phyloP scores from a whole-genome alignment of 2,888 invertebrate genomes.

The Drosophila atripex region DNA sequence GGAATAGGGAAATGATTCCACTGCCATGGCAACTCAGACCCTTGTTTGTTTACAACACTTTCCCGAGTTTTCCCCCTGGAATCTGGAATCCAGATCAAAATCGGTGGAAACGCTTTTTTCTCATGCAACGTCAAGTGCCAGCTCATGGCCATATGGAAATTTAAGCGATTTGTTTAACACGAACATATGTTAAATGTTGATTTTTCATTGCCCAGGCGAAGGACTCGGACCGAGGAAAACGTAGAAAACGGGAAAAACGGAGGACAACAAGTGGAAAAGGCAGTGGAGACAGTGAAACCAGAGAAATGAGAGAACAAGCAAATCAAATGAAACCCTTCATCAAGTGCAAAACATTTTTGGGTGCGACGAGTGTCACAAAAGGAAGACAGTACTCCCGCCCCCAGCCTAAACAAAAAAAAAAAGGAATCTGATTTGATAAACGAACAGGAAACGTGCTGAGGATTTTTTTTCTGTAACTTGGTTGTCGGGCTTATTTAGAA shows the following conservation, averaged over 20 bases:
- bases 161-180: slow-evolving; percentile 58
- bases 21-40: not conserved
- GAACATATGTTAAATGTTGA: slow-evolving; percentile 71
- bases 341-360: slow-evolving; percentile 64
- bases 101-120: not conserved
- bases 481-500: slow-evolving; percentile 9
- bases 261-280: slow-evolving; percentile 48
- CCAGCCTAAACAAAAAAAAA: slow-evolving; percentile 12
- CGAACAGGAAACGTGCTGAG: slow-evolving; percentile 32
- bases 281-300: slow-evolving; percentile 62
- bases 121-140: slow-evolving; percentile 13
- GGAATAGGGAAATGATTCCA: not conserved
- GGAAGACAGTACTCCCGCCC: slow-evolving; percentile 13
- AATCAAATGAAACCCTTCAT: slow-evolving; percentile 78
- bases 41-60: slow-evolving; percentile 3
- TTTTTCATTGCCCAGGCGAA: slow-evolving; percentile 58
- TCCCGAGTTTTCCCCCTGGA: not conserved
- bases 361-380: slow-evolving; percentile 49
- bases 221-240: slow-evolving; percentile 8
- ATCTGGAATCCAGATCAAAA: not conserved
- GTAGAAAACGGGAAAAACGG: slow-evolving; percentile 8
- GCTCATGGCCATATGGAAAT: slow-evolving; percentile 61
- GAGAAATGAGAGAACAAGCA: slow-evolving; percentile 72
- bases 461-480: slow-evolving; percentile 28
- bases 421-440: slow-evolving; percentile 30